Percentiles rank a stretch among this genome's conserved stretches.
Evolutionary conservation across 2,888 invertebrate genomes (phyloP).

Genomic region (Leptopilina drosophilae): DNA sequence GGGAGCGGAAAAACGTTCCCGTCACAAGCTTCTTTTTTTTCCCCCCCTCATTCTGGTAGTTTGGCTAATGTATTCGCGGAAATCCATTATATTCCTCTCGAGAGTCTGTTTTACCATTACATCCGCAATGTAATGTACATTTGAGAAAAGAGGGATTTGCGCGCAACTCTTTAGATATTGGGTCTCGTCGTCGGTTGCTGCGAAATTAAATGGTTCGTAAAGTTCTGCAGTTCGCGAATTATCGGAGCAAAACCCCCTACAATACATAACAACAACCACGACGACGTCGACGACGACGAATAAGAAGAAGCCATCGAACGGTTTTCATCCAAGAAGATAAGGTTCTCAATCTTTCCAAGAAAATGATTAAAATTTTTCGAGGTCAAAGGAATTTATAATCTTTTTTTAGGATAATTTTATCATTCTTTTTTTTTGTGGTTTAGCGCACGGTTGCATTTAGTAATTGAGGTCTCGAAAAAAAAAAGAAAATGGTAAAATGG

Average conservation of each 20-base stretch:
- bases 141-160: not conserved
- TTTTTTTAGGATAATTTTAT: too few species aligned
- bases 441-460: too few species aligned
- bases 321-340: not conserved
- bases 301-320: not conserved
- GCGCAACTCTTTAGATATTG: not conserved
- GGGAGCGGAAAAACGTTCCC: slow-evolving; percentile 18
- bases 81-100: slow-evolving; percentile 50
- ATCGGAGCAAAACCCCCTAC: slow-evolving; percentile 41
- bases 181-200: slow-evolving; percentile 9
- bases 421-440: too few species aligned
- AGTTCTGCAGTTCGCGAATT: slow-evolving; percentile 48
- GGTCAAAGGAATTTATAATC: too few species aligned
- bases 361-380: slow-evolving; percentile 6
- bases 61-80: slow-evolving; percentile 47
- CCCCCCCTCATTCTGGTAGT: not conserved
- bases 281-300: too few species aligned
- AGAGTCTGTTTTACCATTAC: not conserved
- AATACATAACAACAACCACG: not conserved
- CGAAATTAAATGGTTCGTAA: slow-evolving; percentile 54
- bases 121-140: not conserved
- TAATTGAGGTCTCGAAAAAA: too few species aligned
- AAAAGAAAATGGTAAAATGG: too few species aligned
- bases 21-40: not conserved
- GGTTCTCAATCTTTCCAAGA: not conserved